A percentile compares a stretch with the other conserved stretches of the same genome.
phyloP scores from a whole-genome alignment of 2,113 vertebrate genomes.

The Lepisosteus oculatus region DNA sequence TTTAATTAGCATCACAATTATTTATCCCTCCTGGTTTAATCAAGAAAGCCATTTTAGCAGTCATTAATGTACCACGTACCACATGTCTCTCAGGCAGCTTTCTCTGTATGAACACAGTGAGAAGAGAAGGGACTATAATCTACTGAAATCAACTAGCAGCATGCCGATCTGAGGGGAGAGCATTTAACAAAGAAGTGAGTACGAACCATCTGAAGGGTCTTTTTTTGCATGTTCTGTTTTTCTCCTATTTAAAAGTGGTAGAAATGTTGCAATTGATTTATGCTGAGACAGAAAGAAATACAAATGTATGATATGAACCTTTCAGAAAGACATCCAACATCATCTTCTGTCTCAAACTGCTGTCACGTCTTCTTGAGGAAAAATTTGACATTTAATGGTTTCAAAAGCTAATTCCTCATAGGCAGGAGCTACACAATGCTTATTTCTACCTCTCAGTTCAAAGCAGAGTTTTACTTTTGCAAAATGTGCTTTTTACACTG shows the following conservation, averaged over 20 bases:
- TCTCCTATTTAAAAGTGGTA: neutral
- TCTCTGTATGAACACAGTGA: neutral
- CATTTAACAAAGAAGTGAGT: slow-evolving; percentile 1
- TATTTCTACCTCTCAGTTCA: too few species aligned
- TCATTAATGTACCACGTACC: slow-evolving; percentile 28
- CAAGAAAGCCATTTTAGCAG: slow-evolving; percentile 27
- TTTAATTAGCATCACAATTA: slow-evolving; percentile 41
- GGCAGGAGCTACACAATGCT: too few species aligned
- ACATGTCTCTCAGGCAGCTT: neutral
- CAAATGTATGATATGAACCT: too few species aligned
- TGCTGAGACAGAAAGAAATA: too few species aligned
- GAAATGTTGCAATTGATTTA: too few species aligned
- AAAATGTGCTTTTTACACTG: too few species aligned
- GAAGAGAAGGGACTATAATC: neutral
- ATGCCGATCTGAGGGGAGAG: neutral
- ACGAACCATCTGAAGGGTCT: neutral
- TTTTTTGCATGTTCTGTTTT: neutral
- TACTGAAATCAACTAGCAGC: neutral
- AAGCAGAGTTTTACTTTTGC: too few species aligned
- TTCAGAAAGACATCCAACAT: too few species aligned
- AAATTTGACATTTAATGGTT: too few species aligned
- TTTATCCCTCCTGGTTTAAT: slow-evolving; percentile 16
- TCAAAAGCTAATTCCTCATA: too few species aligned
- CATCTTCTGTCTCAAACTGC: too few species aligned
- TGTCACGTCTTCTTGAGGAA: too few species aligned